These are phyloP conservation scores for Andinoacara biseriatus DNA, from an alignment of 2,113 vertebrate species.

Conservation along the genomic window DNA sequence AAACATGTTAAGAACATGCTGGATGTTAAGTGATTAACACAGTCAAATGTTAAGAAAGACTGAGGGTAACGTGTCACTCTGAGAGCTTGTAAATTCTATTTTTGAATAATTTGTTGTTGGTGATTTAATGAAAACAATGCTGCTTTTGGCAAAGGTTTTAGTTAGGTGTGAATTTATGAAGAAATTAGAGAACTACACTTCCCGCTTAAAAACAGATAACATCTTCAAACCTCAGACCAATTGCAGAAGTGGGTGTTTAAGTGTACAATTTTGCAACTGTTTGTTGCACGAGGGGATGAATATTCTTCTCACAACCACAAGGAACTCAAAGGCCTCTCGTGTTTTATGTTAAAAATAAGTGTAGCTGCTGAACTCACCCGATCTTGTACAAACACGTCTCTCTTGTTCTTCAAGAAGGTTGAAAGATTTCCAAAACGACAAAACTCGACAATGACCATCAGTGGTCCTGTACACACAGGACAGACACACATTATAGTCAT, in stretches of 20 bases:
- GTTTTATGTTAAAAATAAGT: neutral
- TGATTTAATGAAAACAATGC: neutral
- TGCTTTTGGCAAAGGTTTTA: neutral
- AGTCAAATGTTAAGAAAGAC: neutral
- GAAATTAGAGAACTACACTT: slow-evolving; percentile 41
- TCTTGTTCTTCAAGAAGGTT: slow-evolving; percentile 91
- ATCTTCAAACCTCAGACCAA: slow-evolving; percentile 23
- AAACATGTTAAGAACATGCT: too few relatives aligned
- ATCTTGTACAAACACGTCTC: slow-evolving; percentile 84
- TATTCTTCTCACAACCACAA: neutral
- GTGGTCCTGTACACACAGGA: slow-evolving; percentile 81
- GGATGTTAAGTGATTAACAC: too few relatives aligned
- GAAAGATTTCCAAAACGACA: slow-evolving; percentile 94
- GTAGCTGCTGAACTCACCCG: slow-evolving; percentile 79
- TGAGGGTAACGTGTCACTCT: neutral
- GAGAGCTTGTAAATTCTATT: neutral
- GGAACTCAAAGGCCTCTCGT: neutral
- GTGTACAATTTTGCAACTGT: slow-evolving; percentile 15
- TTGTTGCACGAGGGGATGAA: neutral
- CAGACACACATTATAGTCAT: neutral
- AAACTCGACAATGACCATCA: slow-evolving; percentile 97
- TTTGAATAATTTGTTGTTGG: neutral
- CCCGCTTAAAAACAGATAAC: slow-evolving; percentile 42
- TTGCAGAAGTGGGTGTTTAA: slow-evolving; percentile 61
- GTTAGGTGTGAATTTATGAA: neutral